A percentile compares a stretch with the other conserved stretches of the same genome.
Evolutionary conservation across 2,797 vertebrate species (phyloP).

Genomic region (Bradypodion pumilum): DNA sequence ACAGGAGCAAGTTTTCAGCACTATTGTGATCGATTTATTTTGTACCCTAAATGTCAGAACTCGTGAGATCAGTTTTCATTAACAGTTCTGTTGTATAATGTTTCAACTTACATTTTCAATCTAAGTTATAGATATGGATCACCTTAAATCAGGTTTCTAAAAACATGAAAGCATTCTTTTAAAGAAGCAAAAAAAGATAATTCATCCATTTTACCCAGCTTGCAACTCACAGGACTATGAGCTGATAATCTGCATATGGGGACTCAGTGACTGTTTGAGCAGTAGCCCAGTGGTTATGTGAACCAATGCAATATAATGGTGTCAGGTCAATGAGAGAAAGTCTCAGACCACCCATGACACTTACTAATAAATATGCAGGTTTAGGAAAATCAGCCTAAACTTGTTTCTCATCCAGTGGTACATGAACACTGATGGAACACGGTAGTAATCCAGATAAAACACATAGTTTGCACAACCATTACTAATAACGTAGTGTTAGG

Average conservation of each 20-base stretch:
- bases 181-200: neutral
- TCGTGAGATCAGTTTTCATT: conserved; percentile 35
- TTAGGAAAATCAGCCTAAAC: too few species aligned
- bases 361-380: neutral
- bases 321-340: neutral
- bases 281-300: neutral
- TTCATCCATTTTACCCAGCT: neutral
- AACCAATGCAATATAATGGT: neutral
- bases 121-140: conserved; percentile 17
- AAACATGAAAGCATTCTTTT: neutral
- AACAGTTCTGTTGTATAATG: neutral
- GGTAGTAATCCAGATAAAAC: too few species aligned
- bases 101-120: conserved; percentile 1
- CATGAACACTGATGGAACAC: too few species aligned
- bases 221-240: neutral
- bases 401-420: too few species aligned
- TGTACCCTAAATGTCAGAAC: conserved; percentile 39
- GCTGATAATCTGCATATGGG: neutral
- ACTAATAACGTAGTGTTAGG: too few species aligned
- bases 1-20: conserved; percentile 24
- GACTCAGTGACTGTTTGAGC: neutral
- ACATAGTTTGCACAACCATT: too few species aligned
- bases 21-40: conserved; percentile 40
- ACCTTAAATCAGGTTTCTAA: neutral
- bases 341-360: neutral